Conservation (phyloP, 2,888 invertebrate genomes). For the Tanytarsus gracilentus region DNA sequence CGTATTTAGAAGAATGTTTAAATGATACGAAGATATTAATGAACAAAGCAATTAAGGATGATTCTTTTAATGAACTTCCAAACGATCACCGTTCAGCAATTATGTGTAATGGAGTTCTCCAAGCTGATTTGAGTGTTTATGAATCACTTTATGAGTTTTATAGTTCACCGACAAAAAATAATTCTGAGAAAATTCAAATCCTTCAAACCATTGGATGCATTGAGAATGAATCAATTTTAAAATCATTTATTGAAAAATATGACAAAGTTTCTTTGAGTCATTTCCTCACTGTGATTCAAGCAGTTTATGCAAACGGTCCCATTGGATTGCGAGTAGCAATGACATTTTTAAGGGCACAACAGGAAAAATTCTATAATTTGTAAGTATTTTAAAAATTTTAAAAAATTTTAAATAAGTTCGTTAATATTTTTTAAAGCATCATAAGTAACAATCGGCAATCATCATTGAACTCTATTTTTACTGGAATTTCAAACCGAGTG, state of each 20-base stretch:
- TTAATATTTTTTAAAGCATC: no score
- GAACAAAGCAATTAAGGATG: background rate
- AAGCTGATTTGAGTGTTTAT: background rate
- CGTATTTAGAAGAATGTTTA: background rate
- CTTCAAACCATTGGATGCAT: constrained; percentile 18
- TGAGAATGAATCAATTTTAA: background rate
- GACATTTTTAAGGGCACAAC: background rate
- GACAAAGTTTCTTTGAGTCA: background rate
- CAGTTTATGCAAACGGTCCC: constrained; percentile 2
- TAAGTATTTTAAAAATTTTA: background rate
- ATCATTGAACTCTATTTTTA: background rate
- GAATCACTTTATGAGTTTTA: background rate
- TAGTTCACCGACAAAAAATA: background rate
- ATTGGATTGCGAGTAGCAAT: constrained; percentile 1
- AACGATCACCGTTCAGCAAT: background rate
- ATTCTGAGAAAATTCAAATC: background rate
- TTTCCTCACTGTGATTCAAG: background rate
- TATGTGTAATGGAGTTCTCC: constrained; percentile 1
- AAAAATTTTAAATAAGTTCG: no score
- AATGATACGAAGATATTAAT: background rate
- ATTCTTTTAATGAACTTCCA: background rate
- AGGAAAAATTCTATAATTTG: background rate
- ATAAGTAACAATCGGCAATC: no score
- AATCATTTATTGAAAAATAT: background rate
- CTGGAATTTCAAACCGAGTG: background rate